Base-by-base conservation (phyloP, 2,797 vertebrate species). In the Neosilurus mollespiculum region DNA sequence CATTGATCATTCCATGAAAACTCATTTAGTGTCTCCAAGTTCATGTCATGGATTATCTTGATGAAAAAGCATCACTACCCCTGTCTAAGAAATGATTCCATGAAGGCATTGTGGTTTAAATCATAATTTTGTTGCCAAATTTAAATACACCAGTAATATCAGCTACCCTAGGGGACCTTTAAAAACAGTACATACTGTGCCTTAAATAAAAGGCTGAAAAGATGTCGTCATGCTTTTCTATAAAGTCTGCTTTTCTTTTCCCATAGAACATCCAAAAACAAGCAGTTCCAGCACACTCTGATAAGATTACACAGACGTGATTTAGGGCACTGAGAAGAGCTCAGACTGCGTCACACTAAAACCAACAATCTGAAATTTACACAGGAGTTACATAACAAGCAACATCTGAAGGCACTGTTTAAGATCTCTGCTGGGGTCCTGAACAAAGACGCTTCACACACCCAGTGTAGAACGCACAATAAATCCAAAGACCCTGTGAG, bases 331-430 rank as follows among this genome's bases (percentile, higher is more conserved):
- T 22, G 72, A 37, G 81, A 73, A 30, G 15, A 53, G 49, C 61
- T 58, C 73, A 7, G 56, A n/a, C 51, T 69, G 72, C n/a, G 64
- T 77, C 73, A 83, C 34, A 15, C n/a, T n/a, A 34, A 24, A 26
- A 24, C 61, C 51, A 9, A 34, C 14, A 26, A 43, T 73, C 51
- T 58, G 8, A 34, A 34, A 69, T 78, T 69, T 78, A 53, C 65
- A 20, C 64, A 69, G 54, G 16, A 22, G 26, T 82, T 82, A 76
- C 24, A 86, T n/a, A 86, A 73, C 49, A 73, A 43, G 6, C 78
- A 18, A 79, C 12, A 77, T 24, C 22, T 54, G 22, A 24, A 15
- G n/a, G 15, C 30, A 56, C 43, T 37, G 58, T 76, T 76, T 77
- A 69, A 64, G 49, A 82, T 70, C 62, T 43, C 62, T 12, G 49